Base-by-base conservation (phyloP, 64 coral and sea anemone genomes). In the Pocillopora verrucosa region DNA sequence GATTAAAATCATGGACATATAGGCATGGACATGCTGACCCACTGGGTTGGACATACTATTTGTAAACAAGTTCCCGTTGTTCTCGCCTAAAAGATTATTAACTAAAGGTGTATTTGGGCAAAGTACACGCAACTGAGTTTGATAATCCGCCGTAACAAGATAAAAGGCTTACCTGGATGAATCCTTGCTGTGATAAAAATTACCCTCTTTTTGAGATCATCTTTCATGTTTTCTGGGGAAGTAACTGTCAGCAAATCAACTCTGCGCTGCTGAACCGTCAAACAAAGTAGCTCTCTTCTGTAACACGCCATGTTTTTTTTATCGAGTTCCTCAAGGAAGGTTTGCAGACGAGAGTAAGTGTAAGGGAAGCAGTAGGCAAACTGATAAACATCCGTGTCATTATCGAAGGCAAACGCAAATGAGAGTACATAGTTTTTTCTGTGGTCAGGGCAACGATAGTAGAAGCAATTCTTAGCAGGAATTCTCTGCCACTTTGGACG, bases 281-380 rank as follows among this genome's bases (percentile, higher is more conserved):
- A 87, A 70, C 97, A 95, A 13, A 99, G 64, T 30, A 95, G 56
- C 37, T 99, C 97, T 17, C 97, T 75, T 34, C 85, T 91, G 76
- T 92, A 95, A 83, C 89, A 99, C 20, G 89, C 76, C 41, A 93
- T 22, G 26, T 86, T 88, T 60, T 86, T 86, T 36, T 79, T 76
- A 37, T 99, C 93, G 45, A 99, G 83, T 16, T 85, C 76, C 16
- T 91, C 94, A 59, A 99, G 74, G 77, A 95, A 99, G 34, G 80
- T 93, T 81, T 99, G 94, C 15, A 99, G 76, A 62, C 97, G 90
- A 5, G 93, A 87, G 58, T 99, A 99, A 0, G 97, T 99, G 59
- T 99, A 99, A 61, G 97, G 94, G 79, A 94, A 99, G 34, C 90
- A 99, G 81, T 99, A 99, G 4, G 97, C 97, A 74, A 99, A 99